A percentile compares a stretch with the other conserved stretches of the same genome.
Conservation (phyloP, 2,797 vertebrate genomes). For the Macropus fuliginosus region DNA sequence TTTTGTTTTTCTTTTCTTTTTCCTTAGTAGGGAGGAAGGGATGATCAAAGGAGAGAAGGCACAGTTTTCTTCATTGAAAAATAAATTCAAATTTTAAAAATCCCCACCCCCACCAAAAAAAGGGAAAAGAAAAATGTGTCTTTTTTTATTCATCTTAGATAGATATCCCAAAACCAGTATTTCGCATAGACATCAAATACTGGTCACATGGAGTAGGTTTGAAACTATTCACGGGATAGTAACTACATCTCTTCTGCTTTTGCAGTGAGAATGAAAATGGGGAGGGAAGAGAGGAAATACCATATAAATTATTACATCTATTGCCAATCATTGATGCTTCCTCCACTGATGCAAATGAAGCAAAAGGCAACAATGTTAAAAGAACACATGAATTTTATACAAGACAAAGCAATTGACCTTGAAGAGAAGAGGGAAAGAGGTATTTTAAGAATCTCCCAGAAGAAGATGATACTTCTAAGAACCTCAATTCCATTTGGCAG, state of each 20-base stretch:
- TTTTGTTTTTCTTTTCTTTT: background rate
- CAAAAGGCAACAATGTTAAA: background rate
- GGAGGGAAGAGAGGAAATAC: background rate
- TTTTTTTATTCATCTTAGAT: background rate
- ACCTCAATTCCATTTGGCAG: background rate
- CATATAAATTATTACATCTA: slow-evolving; percentile 1
- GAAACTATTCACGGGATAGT: background rate
- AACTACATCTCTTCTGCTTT: background rate
- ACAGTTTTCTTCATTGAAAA: background rate
- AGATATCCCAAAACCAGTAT: background rate
- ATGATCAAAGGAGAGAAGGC: background rate
- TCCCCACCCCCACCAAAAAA: background rate
- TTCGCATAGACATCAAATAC: background rate
- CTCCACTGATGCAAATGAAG: background rate
- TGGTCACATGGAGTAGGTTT: background rate
- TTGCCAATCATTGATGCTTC: background rate
- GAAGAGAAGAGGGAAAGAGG: background rate
- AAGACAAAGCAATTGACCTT: background rate
- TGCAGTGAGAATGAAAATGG: slow-evolving; percentile 1
- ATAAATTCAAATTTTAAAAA: background rate
- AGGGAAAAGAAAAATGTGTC: background rate
- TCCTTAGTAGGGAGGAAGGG: background rate
- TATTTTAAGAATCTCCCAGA: background rate
- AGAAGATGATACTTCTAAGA: background rate
- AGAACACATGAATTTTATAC: background rate